phyloP scores from a whole-genome alignment of 2,797 vertebrate species.

The Spheniscus humboldti region DNA sequence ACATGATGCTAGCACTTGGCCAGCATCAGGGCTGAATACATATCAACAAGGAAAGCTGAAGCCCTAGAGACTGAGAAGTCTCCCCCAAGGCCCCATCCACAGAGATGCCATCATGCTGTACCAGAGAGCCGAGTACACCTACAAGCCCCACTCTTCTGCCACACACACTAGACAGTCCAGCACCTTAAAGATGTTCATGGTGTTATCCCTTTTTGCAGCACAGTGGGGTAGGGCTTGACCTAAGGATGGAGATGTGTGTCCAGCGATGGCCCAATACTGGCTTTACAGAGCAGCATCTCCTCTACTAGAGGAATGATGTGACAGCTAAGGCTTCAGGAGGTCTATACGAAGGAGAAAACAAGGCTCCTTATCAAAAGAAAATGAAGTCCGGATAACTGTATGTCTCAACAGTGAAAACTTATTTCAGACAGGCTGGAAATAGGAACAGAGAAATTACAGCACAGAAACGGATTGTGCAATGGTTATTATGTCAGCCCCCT shows the following conservation, averaged over 20 bases:
- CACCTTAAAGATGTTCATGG: neutral
- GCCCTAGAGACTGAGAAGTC: neutral
- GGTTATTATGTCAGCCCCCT: neutral
- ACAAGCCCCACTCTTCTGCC: neutral
- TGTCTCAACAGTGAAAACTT: neutral
- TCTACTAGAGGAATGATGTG: neutral
- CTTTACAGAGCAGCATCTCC: neutral
- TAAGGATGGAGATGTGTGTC: neutral
- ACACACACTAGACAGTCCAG: neutral
- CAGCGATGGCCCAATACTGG: neutral
- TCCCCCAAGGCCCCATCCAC: neutral
- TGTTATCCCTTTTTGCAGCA: neutral
- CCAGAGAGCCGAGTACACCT: neutral
- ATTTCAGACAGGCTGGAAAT: neutral
- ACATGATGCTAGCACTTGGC: neutral
- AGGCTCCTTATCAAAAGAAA: neutral
- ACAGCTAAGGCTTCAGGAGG: neutral
- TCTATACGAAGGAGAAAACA: neutral
- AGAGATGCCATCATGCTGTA: accelerated
- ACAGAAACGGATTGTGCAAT: neutral
- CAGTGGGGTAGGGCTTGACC: neutral
- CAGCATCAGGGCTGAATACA: neutral
- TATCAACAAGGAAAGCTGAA: neutral
- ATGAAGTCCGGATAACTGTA: neutral
- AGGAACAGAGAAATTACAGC: neutral